Conservation (phyloP, 1,140 invertebrate species). For the Fopius arisanus region DNA sequence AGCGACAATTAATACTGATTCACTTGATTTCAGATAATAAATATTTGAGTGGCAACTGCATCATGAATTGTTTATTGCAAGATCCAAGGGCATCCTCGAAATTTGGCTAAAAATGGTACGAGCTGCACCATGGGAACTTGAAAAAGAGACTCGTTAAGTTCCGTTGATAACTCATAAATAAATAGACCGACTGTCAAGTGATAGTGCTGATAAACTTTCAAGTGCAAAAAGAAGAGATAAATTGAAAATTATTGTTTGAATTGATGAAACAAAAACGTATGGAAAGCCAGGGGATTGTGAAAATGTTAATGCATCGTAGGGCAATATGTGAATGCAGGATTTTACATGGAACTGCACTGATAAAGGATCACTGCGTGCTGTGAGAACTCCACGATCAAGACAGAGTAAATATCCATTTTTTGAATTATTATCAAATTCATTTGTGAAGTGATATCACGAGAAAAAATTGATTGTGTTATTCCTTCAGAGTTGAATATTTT, state of each 20-base stretch:
- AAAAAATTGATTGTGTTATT: too few relatives aligned
- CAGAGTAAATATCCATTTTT: neutral
- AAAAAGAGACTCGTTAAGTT: constrained; percentile 49
- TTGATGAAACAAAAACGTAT: neutral
- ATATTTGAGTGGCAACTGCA: constrained; percentile 29
- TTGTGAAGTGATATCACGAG: neutral
- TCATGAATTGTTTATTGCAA: constrained; percentile 59
- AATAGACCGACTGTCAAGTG: constrained; percentile 26
- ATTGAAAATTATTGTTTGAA: neutral
- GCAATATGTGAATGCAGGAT: constrained; percentile 15
- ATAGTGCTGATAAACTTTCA: neutral
- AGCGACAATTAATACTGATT: constrained; percentile 19
- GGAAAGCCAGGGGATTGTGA: constrained; percentile 17
- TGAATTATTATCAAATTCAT: too few relatives aligned
- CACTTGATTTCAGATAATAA: constrained; percentile 41
- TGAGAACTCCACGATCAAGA: constrained; percentile 25
- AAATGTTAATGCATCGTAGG: constrained; percentile 27
- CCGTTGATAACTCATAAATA: constrained; percentile 36
- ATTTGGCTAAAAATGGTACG: constrained; percentile 54
- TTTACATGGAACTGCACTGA: constrained; percentile 22
- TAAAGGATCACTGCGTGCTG: constrained; percentile 32
- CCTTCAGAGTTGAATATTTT: too few relatives aligned
- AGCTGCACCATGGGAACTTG: constrained; percentile 61
- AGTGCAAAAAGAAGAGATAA: neutral
- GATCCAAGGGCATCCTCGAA: constrained; percentile 62